phyloP scores from a whole-genome alignment of 2,888 invertebrate species.

The Mesorhabditis spiculigera region DNA sequence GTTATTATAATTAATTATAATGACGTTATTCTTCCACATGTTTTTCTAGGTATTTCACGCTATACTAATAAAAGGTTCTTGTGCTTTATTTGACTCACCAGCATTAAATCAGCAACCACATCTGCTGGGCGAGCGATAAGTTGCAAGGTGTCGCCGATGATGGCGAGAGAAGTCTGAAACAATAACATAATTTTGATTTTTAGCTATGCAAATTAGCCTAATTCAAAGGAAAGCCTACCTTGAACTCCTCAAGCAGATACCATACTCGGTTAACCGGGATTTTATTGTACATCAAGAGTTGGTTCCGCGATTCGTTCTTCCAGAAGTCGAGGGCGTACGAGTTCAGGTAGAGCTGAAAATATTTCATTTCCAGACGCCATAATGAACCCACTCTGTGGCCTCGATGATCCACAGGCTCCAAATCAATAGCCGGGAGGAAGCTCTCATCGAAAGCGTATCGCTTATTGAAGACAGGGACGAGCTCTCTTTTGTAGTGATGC shows the following conservation, averaged over 20 bases:
- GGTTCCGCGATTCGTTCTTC: conserved; percentile 37
- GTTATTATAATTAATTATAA: neutral
- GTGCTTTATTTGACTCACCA: conserved; percentile 8
- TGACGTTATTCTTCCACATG: neutral
- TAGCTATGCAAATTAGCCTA: neutral
- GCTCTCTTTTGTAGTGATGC: neutral
- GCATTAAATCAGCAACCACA: conserved; percentile 34
- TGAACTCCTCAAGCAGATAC: conserved; percentile 48
- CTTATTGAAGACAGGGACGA: conserved; percentile 14
- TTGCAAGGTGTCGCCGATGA: conserved; percentile 37
- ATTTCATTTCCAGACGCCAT: conserved; percentile 5
- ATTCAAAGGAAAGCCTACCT: conserved; percentile 24
- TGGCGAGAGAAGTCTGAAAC: conserved; percentile 35
- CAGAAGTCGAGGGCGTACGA: conserved; percentile 55
- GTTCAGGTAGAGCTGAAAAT: conserved; percentile 41
- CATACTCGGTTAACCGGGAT: conserved; percentile 40
- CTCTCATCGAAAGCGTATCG: conserved; percentile 40
- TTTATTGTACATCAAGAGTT: conserved; percentile 35
- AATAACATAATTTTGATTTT: conserved; percentile 4
- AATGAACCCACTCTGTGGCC: conserved; percentile 33
- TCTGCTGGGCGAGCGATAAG: conserved; percentile 42
- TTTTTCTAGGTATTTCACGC: neutral
- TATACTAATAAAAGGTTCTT: neutral
- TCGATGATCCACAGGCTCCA: conserved; percentile 41
- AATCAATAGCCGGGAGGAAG: conserved; percentile 38